phyloP scores from a whole-genome alignment of 37 sponge, comb jelly and placozoan genomes.

The Diacarnus erythraeanus region DNA sequence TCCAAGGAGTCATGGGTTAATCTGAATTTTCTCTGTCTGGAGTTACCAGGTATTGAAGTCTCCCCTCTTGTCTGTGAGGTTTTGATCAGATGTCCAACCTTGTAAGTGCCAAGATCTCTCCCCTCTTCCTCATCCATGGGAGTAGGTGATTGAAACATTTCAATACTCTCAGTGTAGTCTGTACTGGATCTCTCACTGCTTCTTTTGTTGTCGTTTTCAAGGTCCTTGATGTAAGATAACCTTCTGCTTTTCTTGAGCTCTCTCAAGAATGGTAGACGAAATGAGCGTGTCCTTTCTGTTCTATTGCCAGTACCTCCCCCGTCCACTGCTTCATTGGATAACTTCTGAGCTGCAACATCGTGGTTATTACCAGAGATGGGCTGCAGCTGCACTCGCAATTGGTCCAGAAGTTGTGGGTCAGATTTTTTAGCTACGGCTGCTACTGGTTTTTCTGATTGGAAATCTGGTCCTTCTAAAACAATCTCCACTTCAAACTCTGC shows the following conservation, averaged over 20 bases:
- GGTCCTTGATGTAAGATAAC: background rate
- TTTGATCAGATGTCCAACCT: slow-evolving; percentile 7
- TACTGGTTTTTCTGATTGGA: too few species aligned
- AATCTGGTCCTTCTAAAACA: too few species aligned
- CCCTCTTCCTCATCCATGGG: background rate
- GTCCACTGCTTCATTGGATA: too few species aligned
- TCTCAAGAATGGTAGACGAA: background rate
- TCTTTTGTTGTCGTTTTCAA: background rate
- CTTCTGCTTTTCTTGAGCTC: background rate
- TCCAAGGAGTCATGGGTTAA: slow-evolving; percentile 54
- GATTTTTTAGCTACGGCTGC: too few species aligned
- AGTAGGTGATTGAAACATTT: background rate
- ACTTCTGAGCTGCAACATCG: too few species aligned
- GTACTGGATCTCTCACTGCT: background rate
- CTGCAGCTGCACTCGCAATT: too few species aligned
- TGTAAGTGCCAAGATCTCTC: background rate
- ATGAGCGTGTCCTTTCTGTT: too few species aligned
- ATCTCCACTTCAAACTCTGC: too few species aligned
- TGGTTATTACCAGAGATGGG: too few species aligned
- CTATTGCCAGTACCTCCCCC: too few species aligned
- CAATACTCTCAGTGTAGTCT: background rate
- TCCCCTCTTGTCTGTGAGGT: slow-evolving; percentile 22
- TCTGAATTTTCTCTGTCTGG: slow-evolving; percentile 34
- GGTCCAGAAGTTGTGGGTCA: too few species aligned
- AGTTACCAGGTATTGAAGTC: slow-evolving; percentile 12